Evolutionary conservation across 1,140 invertebrate genomes (phyloP).

Genomic region (Hyposmocoma kahamanoa): DNA sequence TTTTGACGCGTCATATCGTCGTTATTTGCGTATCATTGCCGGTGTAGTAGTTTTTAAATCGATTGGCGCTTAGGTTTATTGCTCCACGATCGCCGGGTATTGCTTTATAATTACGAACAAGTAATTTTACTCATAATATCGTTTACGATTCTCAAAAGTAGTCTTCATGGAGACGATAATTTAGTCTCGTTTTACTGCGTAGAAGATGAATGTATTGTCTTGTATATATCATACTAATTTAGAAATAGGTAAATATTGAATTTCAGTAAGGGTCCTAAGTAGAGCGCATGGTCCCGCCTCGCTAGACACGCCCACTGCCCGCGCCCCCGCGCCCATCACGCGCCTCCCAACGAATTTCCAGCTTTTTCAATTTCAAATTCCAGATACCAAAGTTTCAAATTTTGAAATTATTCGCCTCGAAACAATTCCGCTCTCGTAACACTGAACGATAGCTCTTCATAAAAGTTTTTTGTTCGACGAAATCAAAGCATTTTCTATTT

Average conservation of each 20-base stretch:
- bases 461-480: slow-evolving; percentile 9
- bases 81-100: too few relatives aligned
- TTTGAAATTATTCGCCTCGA: slow-evolving; percentile 35
- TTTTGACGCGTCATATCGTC: slow-evolving; percentile 48
- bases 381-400: slow-evolving; percentile 30
- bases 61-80: too few relatives aligned
- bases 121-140: too few relatives aligned
- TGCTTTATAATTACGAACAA: too few relatives aligned
- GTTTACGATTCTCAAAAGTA: too few relatives aligned
- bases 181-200: too few relatives aligned
- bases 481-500: not conserved
- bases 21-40: slow-evolving; percentile 59
- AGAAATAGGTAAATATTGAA: too few relatives aligned
- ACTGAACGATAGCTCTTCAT: slow-evolving; percentile 26
- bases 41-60: too few relatives aligned
- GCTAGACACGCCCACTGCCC: slow-evolving; percentile 41
- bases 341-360: slow-evolving; percentile 33
- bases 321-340: slow-evolving; percentile 27
- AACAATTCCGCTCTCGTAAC: slow-evolving; percentile 25
- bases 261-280: too few relatives aligned
- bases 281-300: slow-evolving; percentile 31
- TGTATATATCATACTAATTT: too few relatives aligned
- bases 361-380: slow-evolving; percentile 61
- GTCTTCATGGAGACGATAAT: too few relatives aligned
- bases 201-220: too few relatives aligned